Evolutionary conservation across 2,113 vertebrate species (phyloP).

Genomic region (Bettongia penicillata): DNA sequence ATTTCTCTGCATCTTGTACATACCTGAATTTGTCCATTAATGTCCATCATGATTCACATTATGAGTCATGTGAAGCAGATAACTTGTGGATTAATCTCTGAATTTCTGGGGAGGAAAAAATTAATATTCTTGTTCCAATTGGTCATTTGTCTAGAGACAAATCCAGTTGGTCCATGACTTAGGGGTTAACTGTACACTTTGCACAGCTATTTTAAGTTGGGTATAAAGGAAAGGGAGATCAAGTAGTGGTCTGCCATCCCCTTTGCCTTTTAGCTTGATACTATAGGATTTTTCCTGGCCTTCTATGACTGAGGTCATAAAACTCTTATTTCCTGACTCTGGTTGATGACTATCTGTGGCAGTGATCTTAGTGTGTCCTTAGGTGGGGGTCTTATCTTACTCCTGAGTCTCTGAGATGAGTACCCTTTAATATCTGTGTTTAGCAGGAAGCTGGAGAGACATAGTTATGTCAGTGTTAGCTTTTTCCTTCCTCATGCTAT

Average conservation of each 20-base stretch:
- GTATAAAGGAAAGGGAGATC: not conserved
- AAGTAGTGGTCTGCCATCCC: not conserved
- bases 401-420: not conserved
- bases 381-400: not conserved
- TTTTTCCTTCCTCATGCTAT: not conserved
- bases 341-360: not conserved
- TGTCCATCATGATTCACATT: not conserved
- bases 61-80: not conserved
- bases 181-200: not conserved
- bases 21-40: not conserved
- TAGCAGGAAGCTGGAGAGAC: not conserved
- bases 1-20: not conserved
- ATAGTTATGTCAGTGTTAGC: fast-evolving
- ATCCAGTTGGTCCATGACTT: not conserved
- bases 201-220: not conserved
- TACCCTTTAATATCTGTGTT: not conserved
- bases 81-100: not conserved
- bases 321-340: not conserved
- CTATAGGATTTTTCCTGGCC: not conserved
- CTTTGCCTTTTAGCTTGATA: not conserved
- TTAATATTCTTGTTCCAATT: not conserved
- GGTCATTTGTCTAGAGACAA: not conserved
- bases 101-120: conserved; percentile 2
- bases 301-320: not conserved
- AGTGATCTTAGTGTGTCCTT: not conserved